Evolutionary conservation across 2,888 invertebrate genomes (phyloP), one percentile per base, ranked within the genome.

Genomic region (Drosophila vallismaia): DNA sequence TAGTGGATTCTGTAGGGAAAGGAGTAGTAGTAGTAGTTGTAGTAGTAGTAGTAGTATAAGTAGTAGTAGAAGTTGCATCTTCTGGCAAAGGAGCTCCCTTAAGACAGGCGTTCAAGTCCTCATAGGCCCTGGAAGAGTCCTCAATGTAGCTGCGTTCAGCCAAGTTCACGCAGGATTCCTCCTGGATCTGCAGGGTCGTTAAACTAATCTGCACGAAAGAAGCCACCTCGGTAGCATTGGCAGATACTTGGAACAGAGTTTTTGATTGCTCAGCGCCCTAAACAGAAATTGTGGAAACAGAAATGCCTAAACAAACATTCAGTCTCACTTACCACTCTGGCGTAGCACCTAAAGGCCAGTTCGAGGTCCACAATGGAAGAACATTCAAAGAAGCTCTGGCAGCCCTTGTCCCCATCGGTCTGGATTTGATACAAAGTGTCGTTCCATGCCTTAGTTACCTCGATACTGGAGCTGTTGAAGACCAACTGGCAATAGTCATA

Each of bases 321-420:
- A 28, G 28, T 28, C 28, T 6, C 1, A 64, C 69, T 64, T 60
- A 80, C 82, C 59, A 29, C 9, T 9, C 29, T 28, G 10, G 81
- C 75, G 10, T 42, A 75, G 31, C 81, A 82, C 24, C 78, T 71
- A 24, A 84, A 81, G 5, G 68, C 59, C 50, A 56, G 48, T 0
- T 76, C 50, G 14, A 31, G 52, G 4, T 71, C 68, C 26, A 72
- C 70, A 19, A 69, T 50, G 14, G 58, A 45, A 9, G 59, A 36
- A 14, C 81, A 84, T 4, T 70, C 51, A 0, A 3, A 14, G 2
- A 84, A 42, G 10, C 19, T 8, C 2, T 1, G 1, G 31, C 79
- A 82, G 6, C 71, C 19, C 0, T 14, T 0, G 1, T 19, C n/a
- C 4, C 64, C 62, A 0, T 4, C 12, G 0, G 0, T 0, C 5